phyloP scores from a whole-genome alignment of 2,797 vertebrate genomes.

The Platalea minor region DNA sequence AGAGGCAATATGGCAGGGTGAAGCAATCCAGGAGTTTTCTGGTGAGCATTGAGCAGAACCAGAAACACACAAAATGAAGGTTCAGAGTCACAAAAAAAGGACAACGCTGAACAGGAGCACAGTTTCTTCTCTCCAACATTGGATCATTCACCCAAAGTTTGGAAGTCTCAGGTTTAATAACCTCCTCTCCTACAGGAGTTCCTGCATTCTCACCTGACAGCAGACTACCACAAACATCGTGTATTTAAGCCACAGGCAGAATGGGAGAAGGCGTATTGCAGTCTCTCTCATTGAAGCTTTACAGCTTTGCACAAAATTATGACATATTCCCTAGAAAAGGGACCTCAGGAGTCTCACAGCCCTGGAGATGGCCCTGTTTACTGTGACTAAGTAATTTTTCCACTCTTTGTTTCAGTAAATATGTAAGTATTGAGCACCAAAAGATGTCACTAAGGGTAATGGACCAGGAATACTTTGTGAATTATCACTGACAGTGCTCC shows the following conservation, averaged over 20 bases:
- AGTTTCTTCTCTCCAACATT: background rate
- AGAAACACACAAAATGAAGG: background rate
- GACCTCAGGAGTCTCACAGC: background rate
- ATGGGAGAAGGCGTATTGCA: background rate
- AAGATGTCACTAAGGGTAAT: background rate
- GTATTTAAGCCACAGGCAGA: background rate
- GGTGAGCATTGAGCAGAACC: background rate
- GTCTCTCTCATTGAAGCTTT: background rate
- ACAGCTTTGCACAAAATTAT: background rate
- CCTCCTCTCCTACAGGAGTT: background rate
- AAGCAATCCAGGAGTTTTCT: background rate
- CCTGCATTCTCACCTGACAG: background rate
- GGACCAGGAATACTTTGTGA: background rate
- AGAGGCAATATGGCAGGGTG: background rate
- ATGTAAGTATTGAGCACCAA: background rate
- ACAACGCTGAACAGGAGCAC: background rate
- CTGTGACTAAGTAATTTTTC: background rate
- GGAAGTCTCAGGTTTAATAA: background rate
- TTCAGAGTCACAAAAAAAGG: background rate
- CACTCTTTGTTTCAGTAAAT: background rate
- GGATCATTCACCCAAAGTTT: background rate
- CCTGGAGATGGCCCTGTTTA: background rate
- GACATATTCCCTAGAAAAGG: background rate
- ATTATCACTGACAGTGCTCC: background rate
- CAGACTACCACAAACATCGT: background rate